A percentile compares a stretch with the other conserved stretches of the same genome.
Conservation (phyloP, 1,140 invertebrate species). For the Zelostemma sp. region DNA sequence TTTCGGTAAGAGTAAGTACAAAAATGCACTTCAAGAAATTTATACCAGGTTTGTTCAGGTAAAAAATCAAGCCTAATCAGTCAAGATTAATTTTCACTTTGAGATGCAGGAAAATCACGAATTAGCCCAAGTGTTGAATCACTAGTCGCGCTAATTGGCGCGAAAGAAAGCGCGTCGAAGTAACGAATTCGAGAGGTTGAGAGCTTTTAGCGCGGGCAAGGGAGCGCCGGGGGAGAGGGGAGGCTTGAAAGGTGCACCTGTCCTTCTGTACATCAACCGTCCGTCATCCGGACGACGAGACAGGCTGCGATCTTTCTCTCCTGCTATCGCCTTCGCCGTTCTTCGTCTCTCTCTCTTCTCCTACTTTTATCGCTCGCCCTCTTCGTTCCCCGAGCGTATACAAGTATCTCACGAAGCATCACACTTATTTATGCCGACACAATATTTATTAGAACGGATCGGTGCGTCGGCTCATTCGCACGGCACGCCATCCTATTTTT, state of each 20-base stretch:
- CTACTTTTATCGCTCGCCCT: background rate
- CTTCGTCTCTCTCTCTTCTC: conserved; percentile 7
- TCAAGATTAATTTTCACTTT: too few species aligned
- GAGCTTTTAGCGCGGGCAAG: conserved; percentile 2
- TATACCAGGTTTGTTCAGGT: too few species aligned
- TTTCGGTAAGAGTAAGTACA: too few species aligned
- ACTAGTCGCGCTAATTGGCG: conserved; percentile 37
- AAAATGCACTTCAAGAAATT: too few species aligned
- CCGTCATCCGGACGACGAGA: conserved; percentile 60
- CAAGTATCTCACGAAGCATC: conserved; percentile 46
- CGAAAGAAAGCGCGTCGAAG: conserved; percentile 24
- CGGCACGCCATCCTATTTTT: conserved; percentile 55
- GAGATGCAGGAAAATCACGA: background rate
- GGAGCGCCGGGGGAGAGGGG: conserved; percentile 3
- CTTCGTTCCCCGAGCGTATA: conserved; percentile 4
- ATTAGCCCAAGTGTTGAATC: background rate
- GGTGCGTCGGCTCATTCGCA: conserved; percentile 63
- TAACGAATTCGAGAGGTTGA: conserved; percentile 1
- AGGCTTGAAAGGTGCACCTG: conserved; percentile 60
- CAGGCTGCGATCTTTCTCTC: conserved; percentile 36
- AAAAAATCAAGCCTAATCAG: too few species aligned
- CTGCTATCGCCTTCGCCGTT: conserved; percentile 8
- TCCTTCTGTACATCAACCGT: conserved; percentile 66
- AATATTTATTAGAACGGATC: conserved; percentile 72
- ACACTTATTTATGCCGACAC: conserved; percentile 69